Conservation (phyloP, 1,140 invertebrate genomes). For the Drosophila ananassae region DNA sequence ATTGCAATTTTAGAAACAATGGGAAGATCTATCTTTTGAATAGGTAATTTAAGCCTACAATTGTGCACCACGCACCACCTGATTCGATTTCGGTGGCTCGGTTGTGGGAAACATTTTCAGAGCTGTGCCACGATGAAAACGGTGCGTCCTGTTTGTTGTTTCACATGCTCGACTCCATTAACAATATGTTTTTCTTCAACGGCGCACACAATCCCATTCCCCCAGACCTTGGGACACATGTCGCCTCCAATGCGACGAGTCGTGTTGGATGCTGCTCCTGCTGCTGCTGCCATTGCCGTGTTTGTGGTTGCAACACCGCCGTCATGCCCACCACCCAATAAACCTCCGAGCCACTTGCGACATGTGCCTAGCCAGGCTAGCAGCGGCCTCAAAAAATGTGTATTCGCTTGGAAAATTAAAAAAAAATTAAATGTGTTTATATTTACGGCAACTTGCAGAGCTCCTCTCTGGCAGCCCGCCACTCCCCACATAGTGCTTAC, state of each 20-base stretch:
- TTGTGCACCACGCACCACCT: background rate
- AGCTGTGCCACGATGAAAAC: background rate
- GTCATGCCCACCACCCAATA: conserved; percentile 3
- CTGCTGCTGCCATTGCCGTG: conserved; percentile 20
- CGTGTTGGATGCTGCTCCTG: conserved; percentile 12
- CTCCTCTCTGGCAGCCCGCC: background rate
- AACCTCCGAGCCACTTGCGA: conserved; percentile 26
- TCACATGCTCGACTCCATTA: conserved; percentile 80
- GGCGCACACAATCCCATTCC: conserved; percentile 26
- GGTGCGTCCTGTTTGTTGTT: conserved; percentile 67
- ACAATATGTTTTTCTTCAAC: conserved; percentile 74
- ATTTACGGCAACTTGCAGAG: conserved; percentile 34
- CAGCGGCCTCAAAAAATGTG: conserved; percentile 53
- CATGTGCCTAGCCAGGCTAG: conserved; percentile 32
- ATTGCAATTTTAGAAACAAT: conserved; percentile 5
- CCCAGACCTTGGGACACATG: conserved; percentile 23
- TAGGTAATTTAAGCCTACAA: conserved; percentile 35
- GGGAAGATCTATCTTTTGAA: background rate
- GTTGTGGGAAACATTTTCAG: conserved; percentile 13
- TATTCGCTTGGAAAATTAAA: conserved; percentile 78
- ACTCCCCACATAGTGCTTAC: conserved; percentile 3
- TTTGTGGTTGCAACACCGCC: conserved; percentile 41
- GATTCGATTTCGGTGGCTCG: conserved; percentile 8
- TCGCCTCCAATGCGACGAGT: conserved; percentile 42
- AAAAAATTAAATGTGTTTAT: conserved; percentile 73